These are phyloP conservation scores for Cheilosia urbana DNA, from an alignment of 2,888 invertebrate species.

Conservation along the genomic window DNA sequence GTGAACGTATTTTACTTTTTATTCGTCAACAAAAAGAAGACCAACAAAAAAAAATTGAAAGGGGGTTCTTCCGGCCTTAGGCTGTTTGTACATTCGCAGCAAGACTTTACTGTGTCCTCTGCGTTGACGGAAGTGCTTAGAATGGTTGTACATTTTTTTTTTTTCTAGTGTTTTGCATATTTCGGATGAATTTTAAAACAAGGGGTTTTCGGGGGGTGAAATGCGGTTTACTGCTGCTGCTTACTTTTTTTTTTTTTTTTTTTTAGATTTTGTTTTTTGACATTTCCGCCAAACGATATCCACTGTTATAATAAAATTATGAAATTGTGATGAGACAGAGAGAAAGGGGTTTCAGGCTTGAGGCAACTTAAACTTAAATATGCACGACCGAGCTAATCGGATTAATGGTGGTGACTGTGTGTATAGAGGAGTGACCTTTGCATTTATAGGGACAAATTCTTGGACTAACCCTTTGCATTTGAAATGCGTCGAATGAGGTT, in stretches of 20 bases:
- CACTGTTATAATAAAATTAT: constrained; percentile 60
- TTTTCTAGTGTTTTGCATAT: constrained; percentile 1
- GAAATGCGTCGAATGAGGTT: constrained; percentile 41
- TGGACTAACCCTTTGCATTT: constrained; percentile 60
- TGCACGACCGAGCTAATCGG: constrained; percentile 69
- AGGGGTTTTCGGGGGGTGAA: constrained; percentile 21
- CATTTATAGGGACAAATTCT: constrained; percentile 20
- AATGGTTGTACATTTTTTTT: constrained; percentile 12
- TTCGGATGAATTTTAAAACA: constrained; percentile 39
- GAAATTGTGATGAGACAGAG: constrained; percentile 47
- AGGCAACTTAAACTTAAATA: constrained; percentile 68
- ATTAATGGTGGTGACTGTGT: constrained; percentile 63
- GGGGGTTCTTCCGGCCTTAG: constrained; percentile 51
- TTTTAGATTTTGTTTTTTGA: constrained; percentile 44
- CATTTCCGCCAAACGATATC: constrained; percentile 35
- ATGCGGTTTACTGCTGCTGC: constrained; percentile 36
- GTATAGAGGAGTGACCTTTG: constrained; percentile 35
- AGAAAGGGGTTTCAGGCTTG: constrained; percentile 22
- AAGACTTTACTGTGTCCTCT: constrained; percentile 7
- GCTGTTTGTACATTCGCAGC: constrained; percentile 62
- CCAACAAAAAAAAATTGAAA: constrained; percentile 28
- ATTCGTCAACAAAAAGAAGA: constrained; percentile 35
- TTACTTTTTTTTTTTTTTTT: constrained; percentile 18
- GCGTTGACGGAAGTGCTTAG: constrained; percentile 46
- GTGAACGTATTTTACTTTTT: constrained; percentile 37